A percentile compares a stretch with the other conserved stretches of the same genome.
Conservation (phyloP, 1,140 invertebrate genomes). For the Listronotus bonariensis region DNA sequence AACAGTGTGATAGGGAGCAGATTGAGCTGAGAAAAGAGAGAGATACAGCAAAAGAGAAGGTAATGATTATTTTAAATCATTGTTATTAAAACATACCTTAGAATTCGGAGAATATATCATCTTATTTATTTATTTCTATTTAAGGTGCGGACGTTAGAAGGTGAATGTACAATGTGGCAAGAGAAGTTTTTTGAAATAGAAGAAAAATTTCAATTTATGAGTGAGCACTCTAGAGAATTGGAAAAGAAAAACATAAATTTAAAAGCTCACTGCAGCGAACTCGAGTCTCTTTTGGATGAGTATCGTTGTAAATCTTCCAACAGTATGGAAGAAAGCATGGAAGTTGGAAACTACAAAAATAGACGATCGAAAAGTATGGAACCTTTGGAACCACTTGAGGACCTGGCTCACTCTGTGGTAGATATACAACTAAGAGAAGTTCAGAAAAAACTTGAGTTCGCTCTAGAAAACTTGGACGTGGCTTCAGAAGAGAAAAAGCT, state of each 20-base stretch:
- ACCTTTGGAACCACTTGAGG: constrained; percentile 22
- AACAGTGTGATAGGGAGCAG: constrained; percentile 45
- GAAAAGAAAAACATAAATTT: constrained; percentile 38
- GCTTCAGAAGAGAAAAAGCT: constrained; percentile 11
- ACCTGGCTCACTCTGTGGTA: constrained; percentile 49
- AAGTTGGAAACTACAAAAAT: constrained; percentile 9
- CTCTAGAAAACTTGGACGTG: not conserved
- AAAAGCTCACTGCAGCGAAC: constrained; percentile 40
- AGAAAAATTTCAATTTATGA: constrained; percentile 35
- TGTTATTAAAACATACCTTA: too few species aligned
- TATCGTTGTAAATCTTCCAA: constrained; percentile 33
- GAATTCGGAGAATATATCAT: too few species aligned
- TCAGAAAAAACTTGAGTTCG: constrained; percentile 36
- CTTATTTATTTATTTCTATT: constrained; percentile 9
- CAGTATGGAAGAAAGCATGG: constrained; percentile 39
- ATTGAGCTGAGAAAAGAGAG: constrained; percentile 43
- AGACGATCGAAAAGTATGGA: constrained; percentile 26
- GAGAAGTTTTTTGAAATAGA: constrained; percentile 42
- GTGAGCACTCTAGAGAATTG: constrained; percentile 35
- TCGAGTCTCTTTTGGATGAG: constrained; percentile 44
- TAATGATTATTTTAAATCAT: constrained; percentile 7
- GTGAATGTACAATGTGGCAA: constrained; percentile 40
- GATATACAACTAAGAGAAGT: constrained; percentile 51
- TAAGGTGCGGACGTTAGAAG: constrained; percentile 34
- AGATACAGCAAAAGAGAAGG: constrained; percentile 36